Conservation (phyloP, 2,888 invertebrate genomes). For the Gonocerus acuteangulatus region DNA sequence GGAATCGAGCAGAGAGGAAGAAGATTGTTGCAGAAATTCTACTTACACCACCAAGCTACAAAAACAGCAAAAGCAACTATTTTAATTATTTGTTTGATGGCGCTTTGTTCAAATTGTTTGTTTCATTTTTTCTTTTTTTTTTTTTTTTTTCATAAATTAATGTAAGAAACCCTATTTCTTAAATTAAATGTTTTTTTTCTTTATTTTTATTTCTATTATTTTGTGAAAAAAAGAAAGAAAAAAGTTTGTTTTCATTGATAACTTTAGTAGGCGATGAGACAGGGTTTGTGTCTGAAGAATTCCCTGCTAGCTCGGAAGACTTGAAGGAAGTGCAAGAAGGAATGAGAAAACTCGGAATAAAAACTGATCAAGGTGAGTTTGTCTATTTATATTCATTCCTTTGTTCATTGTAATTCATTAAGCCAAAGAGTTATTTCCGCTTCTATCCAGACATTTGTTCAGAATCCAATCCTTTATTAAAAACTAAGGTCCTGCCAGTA, state of each 20-base stretch:
- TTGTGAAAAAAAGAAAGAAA: not conserved
- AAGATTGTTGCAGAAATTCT: too few relatives aligned
- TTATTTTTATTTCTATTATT: not conserved
- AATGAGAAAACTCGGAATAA: constrained; percentile 63
- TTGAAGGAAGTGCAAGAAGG: constrained; percentile 66
- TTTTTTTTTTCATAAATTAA: constrained; percentile 3
- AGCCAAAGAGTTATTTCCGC: too few relatives aligned
- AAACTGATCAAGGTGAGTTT: constrained; percentile 49
- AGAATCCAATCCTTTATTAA: too few relatives aligned
- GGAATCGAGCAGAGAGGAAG: too few relatives aligned
- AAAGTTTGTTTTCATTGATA: constrained; percentile 15
- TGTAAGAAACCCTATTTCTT: not conserved
- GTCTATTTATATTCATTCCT: not conserved
- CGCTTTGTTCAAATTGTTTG: too few relatives aligned
- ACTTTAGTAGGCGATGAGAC: constrained; percentile 15
- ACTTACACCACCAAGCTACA: too few relatives aligned
- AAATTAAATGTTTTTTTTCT: not conserved
- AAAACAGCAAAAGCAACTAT: too few relatives aligned
- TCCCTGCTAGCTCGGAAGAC: constrained; percentile 43
- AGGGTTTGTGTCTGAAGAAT: constrained; percentile 20
- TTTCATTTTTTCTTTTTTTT: not conserved
- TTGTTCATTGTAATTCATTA: not conserved
- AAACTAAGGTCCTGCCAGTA: too few relatives aligned
- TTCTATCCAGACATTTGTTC: too few relatives aligned
- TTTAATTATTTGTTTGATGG: too few relatives aligned